Percentiles rank a stretch among this genome's conserved stretches.
Conservation (phyloP, 1,140 invertebrate genomes). For the Drosophila mauritiana region DNA sequence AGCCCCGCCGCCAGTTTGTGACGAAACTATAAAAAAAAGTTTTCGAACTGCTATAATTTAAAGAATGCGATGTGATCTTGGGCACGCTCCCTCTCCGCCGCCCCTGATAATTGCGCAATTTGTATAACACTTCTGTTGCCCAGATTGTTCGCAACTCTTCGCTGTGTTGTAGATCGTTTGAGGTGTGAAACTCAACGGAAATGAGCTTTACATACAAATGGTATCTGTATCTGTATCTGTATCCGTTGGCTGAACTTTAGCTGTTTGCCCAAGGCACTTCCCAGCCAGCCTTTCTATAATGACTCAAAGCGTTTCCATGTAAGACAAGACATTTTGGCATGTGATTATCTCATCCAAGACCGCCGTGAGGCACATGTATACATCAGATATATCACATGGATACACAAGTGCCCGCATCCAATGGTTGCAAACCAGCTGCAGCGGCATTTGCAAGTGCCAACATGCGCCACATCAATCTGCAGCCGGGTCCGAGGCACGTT, state of each 20-base stretch:
- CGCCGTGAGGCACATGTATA: conserved; percentile 41
- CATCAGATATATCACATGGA: conserved; percentile 19
- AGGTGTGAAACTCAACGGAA: conserved; percentile 38
- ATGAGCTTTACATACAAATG: conserved; percentile 32
- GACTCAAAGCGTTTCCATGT: conserved; percentile 57
- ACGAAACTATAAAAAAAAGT: conserved; percentile 41
- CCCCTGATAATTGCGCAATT: conserved; percentile 62
- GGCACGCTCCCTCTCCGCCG: conserved; percentile 2
- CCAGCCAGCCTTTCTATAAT: conserved; percentile 26
- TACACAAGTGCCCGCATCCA: conserved; percentile 35
- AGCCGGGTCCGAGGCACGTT: conserved; percentile 53
- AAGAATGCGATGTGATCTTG: conserved; percentile 39
- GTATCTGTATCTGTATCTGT: conserved; percentile 11
- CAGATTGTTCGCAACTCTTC: conserved; percentile 43
- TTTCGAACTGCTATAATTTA: conserved; percentile 15
- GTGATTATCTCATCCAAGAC: conserved; percentile 73
- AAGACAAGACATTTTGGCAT: conserved; percentile 63
- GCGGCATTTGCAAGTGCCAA: conserved; percentile 73
- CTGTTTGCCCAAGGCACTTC: conserved; percentile 9
- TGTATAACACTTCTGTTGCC: conserved; percentile 46
- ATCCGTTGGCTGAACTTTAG: conserved; percentile 11
- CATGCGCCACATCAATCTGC: conserved; percentile 55
- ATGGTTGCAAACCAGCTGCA: conserved; percentile 47
- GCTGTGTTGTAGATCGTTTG: conserved; percentile 25
- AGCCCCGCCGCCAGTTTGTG: conserved; percentile 26